Conservation (phyloP, 23 tunicate genomes). For the Ciona savignyi region DNA sequence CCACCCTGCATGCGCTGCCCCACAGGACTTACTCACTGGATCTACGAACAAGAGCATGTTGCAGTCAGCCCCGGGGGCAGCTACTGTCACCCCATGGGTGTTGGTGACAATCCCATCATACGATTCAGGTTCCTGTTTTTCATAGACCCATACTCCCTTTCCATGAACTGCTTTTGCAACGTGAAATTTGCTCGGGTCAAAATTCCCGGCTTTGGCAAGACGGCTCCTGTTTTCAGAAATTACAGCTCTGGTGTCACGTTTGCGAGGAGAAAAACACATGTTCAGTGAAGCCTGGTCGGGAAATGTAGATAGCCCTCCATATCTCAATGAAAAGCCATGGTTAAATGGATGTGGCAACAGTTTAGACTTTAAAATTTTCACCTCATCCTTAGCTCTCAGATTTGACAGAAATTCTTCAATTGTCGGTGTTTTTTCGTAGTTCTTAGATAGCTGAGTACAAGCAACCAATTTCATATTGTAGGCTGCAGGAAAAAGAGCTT, state of each 20-base stretch:
- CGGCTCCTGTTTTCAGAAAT: conserved; percentile 47
- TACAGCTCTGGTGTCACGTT: conserved; percentile 35
- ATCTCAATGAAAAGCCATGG: conserved; percentile 61
- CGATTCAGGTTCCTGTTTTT: conserved; percentile 38
- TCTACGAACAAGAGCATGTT: conserved; percentile 76
- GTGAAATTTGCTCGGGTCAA: conserved; percentile 20
- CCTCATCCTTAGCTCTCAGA: background rate
- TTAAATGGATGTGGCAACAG: conserved; percentile 31
- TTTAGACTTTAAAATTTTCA: conserved; percentile 16
- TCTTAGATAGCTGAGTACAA: background rate
- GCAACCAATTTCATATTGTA: background rate
- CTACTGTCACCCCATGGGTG: conserved; percentile 47
- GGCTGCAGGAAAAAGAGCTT: background rate
- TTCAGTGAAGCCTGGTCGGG: conserved; percentile 52
- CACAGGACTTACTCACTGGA: conserved; percentile 50
- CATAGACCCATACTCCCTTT: conserved; percentile 75
- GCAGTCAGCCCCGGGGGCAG: conserved; percentile 92
- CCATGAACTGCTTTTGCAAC: conserved; percentile 80
- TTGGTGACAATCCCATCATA: conserved; percentile 83
- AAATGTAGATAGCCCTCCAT: conserved; percentile 57
- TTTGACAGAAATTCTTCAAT: background rate
- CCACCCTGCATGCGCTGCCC: conserved; percentile 95
- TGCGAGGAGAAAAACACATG: conserved; percentile 32
- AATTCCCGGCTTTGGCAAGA: conserved; percentile 24
- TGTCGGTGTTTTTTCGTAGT: background rate